A percentile compares a stretch with the other conserved stretches of the same genome.
Evolutionary conservation across 2,113 vertebrate species (phyloP).

Genomic region (Pterocles gutturalis): DNA sequence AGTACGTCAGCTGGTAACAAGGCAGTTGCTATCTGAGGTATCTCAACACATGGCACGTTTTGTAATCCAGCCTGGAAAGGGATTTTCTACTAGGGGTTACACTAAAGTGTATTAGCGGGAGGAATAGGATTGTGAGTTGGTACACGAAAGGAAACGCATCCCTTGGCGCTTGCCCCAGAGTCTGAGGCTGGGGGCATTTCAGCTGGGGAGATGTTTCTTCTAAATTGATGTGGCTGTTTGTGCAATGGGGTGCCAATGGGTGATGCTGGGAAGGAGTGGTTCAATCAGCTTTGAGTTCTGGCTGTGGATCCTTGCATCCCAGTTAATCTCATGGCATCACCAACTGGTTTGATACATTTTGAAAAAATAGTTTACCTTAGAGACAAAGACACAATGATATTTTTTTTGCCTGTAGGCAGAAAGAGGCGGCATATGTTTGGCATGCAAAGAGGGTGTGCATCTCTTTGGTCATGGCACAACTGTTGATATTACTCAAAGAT

Average conservation of each 20-base stretch:
- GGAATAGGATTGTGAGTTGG: not conserved
- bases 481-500: not conserved
- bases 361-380: not conserved
- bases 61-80: not conserved
- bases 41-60: constrained; percentile 11
- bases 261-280: not conserved
- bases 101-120: not conserved
- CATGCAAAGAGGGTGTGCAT: not conserved
- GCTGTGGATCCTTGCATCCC: not conserved
- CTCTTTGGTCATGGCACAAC: not conserved
- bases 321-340: not conserved
- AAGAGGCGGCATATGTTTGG: not conserved
- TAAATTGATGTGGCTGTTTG: not conserved
- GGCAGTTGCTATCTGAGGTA: not conserved
- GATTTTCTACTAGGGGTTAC: not conserved
- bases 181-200: not conserved
- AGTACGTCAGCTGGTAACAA: constrained; percentile 4
- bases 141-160: not conserved
- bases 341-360: not conserved
- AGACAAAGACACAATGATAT: not conserved
- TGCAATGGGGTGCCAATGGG: not conserved
- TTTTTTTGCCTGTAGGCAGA: not conserved
- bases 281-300: rapidly evolving
- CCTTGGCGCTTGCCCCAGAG: not conserved
- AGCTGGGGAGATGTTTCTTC: not conserved